phyloP scores from a whole-genome alignment of 2,888 invertebrate species.

The Saturnia japonica region DNA sequence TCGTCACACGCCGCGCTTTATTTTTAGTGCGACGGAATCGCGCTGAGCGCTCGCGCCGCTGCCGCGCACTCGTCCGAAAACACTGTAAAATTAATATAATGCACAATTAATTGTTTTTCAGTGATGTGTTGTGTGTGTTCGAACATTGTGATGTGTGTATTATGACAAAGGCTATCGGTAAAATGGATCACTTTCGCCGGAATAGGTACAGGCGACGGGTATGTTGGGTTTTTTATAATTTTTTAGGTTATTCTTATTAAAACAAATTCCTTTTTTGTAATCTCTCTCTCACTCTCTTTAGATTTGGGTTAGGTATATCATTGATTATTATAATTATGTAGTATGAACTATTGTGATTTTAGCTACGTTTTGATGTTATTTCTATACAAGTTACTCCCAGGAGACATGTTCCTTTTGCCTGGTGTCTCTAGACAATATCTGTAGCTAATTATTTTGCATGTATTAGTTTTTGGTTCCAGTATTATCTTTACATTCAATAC shows the following conservation, averaged over 20 bases:
- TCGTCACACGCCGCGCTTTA: background rate
- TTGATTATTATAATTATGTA: background rate
- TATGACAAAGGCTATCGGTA: slow-evolving; percentile 69
- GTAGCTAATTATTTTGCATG: background rate
- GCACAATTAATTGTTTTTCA: slow-evolving; percentile 32
- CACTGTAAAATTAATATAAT: slow-evolving; percentile 28
- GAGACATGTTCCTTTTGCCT: background rate
- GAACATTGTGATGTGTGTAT: slow-evolving; percentile 61
- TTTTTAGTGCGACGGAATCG: slow-evolving; percentile 25
- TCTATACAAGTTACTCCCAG: background rate
- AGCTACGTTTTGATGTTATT: background rate
- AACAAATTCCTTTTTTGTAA: slow-evolving; percentile 7
- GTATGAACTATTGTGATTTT: background rate
- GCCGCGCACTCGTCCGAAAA: slow-evolving; percentile 34
- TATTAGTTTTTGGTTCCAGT: background rate
- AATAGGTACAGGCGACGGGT: slow-evolving; percentile 58
- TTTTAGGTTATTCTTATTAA: slow-evolving; percentile 47
- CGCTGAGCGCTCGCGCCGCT: slow-evolving; percentile 38
- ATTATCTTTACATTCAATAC: background rate
- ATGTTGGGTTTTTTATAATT: slow-evolving; percentile 45
- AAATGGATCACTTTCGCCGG: slow-evolving; percentile 68
- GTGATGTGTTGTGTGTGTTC: slow-evolving; percentile 39
- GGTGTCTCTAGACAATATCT: background rate
- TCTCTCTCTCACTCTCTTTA: background rate
- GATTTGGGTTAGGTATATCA: background rate